phyloP scores from a whole-genome alignment of 2,113 vertebrate species.

The Cygnus atratus region DNA sequence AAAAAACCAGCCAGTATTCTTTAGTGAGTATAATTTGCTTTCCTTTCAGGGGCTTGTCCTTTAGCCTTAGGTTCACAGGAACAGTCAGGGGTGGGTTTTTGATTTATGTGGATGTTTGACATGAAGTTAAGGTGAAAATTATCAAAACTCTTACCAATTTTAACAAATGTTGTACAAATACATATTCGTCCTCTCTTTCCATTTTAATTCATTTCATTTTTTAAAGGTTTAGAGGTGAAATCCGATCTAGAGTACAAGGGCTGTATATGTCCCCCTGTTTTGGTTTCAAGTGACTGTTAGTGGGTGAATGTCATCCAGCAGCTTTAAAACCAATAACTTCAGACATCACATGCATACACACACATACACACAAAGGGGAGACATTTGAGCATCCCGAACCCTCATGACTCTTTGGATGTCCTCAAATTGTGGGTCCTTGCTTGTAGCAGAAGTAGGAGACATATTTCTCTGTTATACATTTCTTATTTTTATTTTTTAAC shows the following conservation, averaged over 20 bases:
- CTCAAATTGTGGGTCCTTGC: background rate
- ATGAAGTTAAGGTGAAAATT: background rate
- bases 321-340: background rate
- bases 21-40: background rate
- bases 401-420: background rate
- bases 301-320: background rate
- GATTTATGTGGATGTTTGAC: background rate
- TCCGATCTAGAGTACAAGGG: background rate
- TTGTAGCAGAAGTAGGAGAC: background rate
- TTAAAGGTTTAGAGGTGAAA: background rate
- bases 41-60: background rate
- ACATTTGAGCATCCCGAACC: background rate
- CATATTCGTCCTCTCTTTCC: background rate
- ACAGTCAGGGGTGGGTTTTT: background rate
- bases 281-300: background rate
- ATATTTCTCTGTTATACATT: accelerated
- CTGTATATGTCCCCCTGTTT: background rate
- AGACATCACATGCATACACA: background rate
- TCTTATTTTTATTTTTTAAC: background rate
- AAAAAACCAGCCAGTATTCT: background rate
- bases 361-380: background rate
- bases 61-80: background rate
- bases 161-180: background rate
- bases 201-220: background rate
- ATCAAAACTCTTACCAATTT: background rate